Evolutionary conservation across 2,888 invertebrate species (phyloP), one percentile per base, ranked within the genome.

Genomic region (Pollenia griseotomentosa): DNA sequence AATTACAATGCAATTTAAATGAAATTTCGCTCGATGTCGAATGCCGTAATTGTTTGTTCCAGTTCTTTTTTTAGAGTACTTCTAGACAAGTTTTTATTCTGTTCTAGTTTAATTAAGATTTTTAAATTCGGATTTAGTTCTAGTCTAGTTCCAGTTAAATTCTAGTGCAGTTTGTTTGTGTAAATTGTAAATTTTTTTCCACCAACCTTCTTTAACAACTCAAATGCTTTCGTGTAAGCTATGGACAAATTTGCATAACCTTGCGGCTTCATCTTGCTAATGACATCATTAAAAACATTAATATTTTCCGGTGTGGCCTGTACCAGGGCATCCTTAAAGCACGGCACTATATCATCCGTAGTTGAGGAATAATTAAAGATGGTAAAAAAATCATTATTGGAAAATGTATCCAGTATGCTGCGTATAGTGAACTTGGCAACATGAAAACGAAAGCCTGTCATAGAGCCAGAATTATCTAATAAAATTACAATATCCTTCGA

Each of bases 361-460:
- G 94, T 94, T 59, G 96, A 95, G 89, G 97, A 97, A 90, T 96
- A 97, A 92, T 96, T 96, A 90, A 97, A 96, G 44, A 99, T 96
- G 90, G 99, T 99, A 81, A 99, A 97, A 92, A 97, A 99, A 93
- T 99, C 99, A 93, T 99, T 99, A 92, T 99, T 99, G 9, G 98
- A 98, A 70, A 99, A 95, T 0, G 99, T 99, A 87, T 98, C 97
- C 90, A 99, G 93, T 85, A 99, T 96, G 57, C 97, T 96, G 83
- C 96, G 95, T 33, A 99, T 96, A 0, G 99, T 99, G 90, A 97
- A 96, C 90, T 96, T 96, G 14, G 98, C 98, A 51, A 96, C 95
- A 90, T 96, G 96, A 91, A 95, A 95, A 77, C 95, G 94, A 88
- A 95, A 95, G 0, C 99, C 99, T 46, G 96, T 96, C 99, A 99